Percentiles rank a stretch among this genome's conserved stretches.
These are phyloP conservation scores for Pogonocichla stellata DNA, from an alignment of 2,113 vertebrate genomes.

Conservation along the genomic window DNA sequence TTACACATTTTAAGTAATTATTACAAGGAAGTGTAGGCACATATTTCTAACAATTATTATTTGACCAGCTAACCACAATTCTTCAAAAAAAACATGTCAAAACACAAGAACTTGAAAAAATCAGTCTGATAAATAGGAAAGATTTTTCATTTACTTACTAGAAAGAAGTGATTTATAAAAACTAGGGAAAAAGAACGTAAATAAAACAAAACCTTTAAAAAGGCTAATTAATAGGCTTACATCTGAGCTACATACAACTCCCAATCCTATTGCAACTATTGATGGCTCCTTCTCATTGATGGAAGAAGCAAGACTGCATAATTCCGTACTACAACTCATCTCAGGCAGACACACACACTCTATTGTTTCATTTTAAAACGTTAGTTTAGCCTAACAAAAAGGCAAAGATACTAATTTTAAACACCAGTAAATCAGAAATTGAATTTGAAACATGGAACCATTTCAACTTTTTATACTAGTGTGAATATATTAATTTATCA, in stretches of 20 bases:
- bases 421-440: background rate
- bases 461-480: background rate
- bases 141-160: background rate
- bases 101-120: background rate
- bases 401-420: background rate
- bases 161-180: background rate
- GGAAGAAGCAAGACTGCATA: background rate
- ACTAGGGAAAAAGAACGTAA: background rate
- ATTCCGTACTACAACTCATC: background rate
- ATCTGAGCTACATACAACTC: background rate
- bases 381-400: background rate
- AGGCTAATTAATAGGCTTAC: background rate
- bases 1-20: background rate
- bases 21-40: background rate
- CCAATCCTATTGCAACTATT: background rate
- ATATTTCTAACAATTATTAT: background rate
- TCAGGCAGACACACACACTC: background rate
- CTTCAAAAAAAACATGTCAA: background rate
- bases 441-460: background rate
- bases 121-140: background rate
- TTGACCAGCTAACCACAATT: background rate
- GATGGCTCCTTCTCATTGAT: background rate
- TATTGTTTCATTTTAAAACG: background rate
- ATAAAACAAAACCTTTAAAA: background rate
- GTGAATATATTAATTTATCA: constrained; percentile 21